phyloP scores from a whole-genome alignment of 2,797 vertebrate species.

The Scolopax bukidnonensis region DNA sequence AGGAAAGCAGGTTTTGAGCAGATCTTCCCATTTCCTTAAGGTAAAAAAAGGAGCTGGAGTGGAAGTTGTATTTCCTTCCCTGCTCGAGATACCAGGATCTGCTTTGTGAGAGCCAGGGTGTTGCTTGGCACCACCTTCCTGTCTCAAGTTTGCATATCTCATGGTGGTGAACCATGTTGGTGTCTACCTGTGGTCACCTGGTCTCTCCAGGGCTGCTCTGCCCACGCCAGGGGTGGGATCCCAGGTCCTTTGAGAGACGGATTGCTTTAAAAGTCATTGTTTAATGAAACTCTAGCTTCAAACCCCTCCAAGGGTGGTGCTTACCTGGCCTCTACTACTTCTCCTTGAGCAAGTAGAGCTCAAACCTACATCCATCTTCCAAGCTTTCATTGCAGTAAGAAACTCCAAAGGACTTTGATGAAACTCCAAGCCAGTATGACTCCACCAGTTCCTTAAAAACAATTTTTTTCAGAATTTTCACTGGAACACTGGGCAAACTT shows the following conservation, averaged over 20 bases:
- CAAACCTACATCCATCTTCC: neutral
- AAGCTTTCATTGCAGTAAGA: neutral
- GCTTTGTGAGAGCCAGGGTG: neutral
- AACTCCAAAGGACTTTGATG: neutral
- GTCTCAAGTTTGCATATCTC: neutral
- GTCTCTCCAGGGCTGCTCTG: neutral
- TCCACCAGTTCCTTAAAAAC: neutral
- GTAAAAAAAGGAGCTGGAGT: neutral
- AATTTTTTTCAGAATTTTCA: neutral
- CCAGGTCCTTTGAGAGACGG: neutral
- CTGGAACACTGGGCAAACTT: fast-evolving
- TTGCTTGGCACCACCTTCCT: neutral
- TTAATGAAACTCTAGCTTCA: neutral
- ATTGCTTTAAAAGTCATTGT: neutral
- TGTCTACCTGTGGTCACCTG: neutral
- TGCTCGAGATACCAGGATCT: neutral
- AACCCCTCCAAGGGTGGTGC: neutral
- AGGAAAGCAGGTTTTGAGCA: neutral
- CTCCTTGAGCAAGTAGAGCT: neutral
- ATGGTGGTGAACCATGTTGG: neutral
- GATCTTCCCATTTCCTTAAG: neutral
- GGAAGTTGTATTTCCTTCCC: neutral
- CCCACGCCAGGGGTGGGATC: neutral
- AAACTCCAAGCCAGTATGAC: neutral
- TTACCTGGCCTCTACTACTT: neutral